phyloP scores from a whole-genome alignment of 2,113 vertebrate species.

The Ailurus styani region DNA sequence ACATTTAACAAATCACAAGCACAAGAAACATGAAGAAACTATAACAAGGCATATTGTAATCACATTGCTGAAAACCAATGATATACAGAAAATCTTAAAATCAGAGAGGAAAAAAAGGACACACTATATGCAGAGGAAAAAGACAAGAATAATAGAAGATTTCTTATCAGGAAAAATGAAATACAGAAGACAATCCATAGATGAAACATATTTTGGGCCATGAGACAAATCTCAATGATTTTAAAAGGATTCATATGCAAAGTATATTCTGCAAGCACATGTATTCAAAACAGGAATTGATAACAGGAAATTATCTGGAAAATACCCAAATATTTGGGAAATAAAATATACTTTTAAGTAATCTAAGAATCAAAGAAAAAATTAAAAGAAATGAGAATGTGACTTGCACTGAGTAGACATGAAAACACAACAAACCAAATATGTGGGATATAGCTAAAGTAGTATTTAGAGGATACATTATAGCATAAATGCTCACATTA shows the following conservation, averaged over 20 bases:
- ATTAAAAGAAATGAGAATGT: not conserved
- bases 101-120: not conserved
- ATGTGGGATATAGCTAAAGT: not conserved
- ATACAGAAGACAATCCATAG: not conserved
- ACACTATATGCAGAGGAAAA: not conserved
- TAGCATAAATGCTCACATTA: not conserved
- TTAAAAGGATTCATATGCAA: not conserved
- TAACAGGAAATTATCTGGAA: not conserved
- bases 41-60: not conserved
- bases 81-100: not conserved
- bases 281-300: not conserved
- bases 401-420: not conserved
- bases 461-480: not conserved
- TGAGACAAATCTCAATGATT: not conserved
- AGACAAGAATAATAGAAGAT: not conserved
- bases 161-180: not conserved
- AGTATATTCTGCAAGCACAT: not conserved
- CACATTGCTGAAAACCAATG: not conserved
- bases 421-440: not conserved
- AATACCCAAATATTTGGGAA: not conserved
- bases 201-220: not conserved
- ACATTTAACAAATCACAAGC: not conserved
- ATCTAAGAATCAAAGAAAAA: not conserved
- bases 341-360: not conserved
- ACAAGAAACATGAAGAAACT: not conserved